A percentile compares a stretch with the other conserved stretches of the same genome.
Evolutionary conservation across 2,888 invertebrate species (phyloP).

Genomic region (Tachystola acroxantha): DNA sequence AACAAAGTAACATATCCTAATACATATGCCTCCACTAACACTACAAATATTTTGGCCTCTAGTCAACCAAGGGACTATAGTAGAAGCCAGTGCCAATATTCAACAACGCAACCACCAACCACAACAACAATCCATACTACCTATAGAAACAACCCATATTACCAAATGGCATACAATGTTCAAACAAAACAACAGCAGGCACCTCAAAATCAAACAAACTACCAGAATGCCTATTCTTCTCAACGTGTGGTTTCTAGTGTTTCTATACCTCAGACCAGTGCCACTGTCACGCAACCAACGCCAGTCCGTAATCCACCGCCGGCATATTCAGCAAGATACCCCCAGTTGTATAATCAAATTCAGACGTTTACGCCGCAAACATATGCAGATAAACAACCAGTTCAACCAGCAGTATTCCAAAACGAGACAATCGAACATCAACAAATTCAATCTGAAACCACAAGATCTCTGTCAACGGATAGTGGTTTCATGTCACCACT

Average conservation of each 20-base stretch:
- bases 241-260: not conserved
- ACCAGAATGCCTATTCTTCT: not conserved
- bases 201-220: not conserved
- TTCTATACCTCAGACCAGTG: not conserved
- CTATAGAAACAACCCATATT: slow-evolving; percentile 1
- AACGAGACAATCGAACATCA: not conserved
- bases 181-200: not conserved
- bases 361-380: not conserved
- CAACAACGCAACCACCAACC: no score
- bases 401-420: not conserved
- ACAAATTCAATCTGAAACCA: slow-evolving; percentile 2
- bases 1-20: not conserved
- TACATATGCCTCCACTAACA: not conserved
- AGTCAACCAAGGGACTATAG: not conserved
- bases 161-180: slow-evolving; percentile 1
- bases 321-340: no score
- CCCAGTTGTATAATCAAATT: no score
- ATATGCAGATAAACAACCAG: not conserved
- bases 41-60: not conserved
- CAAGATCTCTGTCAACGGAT: slow-evolving; percentile 32
- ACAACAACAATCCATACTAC: no score
- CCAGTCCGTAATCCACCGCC: no score
- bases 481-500: slow-evolving; percentile 34
- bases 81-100: no score
- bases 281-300: not conserved